phyloP scores from a whole-genome alignment of 2,888 invertebrate species.

The Trissolcus brochymenae region DNA sequence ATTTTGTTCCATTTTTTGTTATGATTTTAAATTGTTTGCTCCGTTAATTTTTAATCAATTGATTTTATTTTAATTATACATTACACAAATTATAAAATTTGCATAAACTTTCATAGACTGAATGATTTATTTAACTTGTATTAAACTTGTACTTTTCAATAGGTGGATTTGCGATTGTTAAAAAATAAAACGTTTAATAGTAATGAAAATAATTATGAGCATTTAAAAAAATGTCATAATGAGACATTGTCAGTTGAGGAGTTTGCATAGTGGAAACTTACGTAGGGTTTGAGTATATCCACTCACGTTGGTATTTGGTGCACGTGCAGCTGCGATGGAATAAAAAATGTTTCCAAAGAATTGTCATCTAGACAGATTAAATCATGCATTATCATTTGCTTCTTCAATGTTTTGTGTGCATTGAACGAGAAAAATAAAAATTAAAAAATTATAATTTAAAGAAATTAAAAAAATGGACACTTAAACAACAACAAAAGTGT shows the following conservation, averaged over 20 bases:
- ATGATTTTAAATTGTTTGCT: no score
- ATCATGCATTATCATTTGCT: constrained; percentile 20
- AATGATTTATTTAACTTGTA: not conserved
- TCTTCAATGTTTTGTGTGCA: not conserved
- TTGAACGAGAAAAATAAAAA: not conserved
- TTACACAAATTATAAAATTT: not conserved
- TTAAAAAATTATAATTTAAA: not conserved
- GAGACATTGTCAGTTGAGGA: not conserved
- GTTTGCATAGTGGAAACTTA: constrained; percentile 33
- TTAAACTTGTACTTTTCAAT: not conserved
- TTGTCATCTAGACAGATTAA: not conserved
- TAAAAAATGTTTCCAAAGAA: constrained; percentile 14
- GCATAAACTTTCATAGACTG: not conserved
- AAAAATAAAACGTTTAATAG: not conserved
- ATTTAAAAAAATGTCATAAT: no score
- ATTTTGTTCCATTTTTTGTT: no score
- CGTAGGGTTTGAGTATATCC: constrained; percentile 15
- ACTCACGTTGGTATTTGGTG: constrained; percentile 31
- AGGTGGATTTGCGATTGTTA: not conserved
- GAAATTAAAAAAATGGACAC: constrained; percentile 11
- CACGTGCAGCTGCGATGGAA: constrained; percentile 33
- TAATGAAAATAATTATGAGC: not conserved
- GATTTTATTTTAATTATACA: no score
- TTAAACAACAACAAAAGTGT: constrained; percentile 9
- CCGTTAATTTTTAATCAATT: no score